Evolutionary conservation across 2,888 invertebrate genomes (phyloP), one percentile per base, ranked within the genome.

Genomic region (Corythucha ciliata): DNA sequence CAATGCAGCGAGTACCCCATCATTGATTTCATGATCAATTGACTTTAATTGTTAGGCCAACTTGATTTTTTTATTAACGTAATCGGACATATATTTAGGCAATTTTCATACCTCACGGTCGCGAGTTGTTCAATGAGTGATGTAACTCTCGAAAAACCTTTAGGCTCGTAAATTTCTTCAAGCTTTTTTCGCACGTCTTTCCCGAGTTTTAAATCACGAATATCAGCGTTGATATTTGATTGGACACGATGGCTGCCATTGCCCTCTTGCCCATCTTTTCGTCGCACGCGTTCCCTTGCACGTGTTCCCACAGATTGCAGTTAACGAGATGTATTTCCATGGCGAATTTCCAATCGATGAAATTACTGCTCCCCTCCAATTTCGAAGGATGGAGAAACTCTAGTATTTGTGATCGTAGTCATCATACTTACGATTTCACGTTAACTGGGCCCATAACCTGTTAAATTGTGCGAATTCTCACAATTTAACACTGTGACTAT

Each of bases 391-490:
- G n/a, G n/a, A n/a, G n/a, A n/a, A n/a, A n/a, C n/a, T n/a, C 25
- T 22, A 22, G 41, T 41, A 14, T 41, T 41, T 7, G 41, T 6
- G 41, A 41, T 14, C 2, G 41, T 22, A 39, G 27, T 3, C 21
- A 48, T 48, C 14, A 10, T 12, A 25, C 21, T 10, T 24, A 25
- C 26, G 24, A 48, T 25, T 27, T 48, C 20, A n/a, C 41, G 41
- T 22, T 40, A 40, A 6, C 39, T 48, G 48, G 27, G 27, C 39
- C 39, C 48, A 48, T 48, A 48, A 48, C 48, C 48, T 48, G 34
- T 48, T 40, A n/a, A n/a, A n/a, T n/a, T n/a, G n/a, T n/a, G n/a
- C n/a, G n/a, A n/a, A n/a, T n/a, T n/a, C n/a, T n/a, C n/a, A n/a
- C n/a, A n/a, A n/a, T n/a, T n/a, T n/a, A n/a, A n/a, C n/a, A n/a